Base-by-base conservation (phyloP, 1,140 invertebrate genomes). In the Drosophila parvula region DNA sequence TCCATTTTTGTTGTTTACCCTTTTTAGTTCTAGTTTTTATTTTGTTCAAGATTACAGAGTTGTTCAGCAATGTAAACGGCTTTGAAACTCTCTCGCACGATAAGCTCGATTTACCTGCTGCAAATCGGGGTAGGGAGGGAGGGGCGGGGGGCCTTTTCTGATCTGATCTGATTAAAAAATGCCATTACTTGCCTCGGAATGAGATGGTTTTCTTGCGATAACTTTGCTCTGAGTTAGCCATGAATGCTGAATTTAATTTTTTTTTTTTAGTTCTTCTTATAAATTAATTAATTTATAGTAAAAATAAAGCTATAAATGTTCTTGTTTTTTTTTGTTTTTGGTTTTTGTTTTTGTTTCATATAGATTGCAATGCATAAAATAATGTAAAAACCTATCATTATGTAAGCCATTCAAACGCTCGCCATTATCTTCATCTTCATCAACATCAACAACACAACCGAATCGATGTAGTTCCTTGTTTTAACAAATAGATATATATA, bases 261-360 rank as follows among this genome's bases (percentile, higher is more conserved):
- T 27, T 7, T 6, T 9, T 50, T 32, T 28, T 79, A 85, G 67
- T 75, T 50, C 74, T 75, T 50, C 74, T 76, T 82, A 81, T 73
- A 84, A 83, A 89, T 89, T 81, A 90, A 68, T 83, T 85, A 81
- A 85, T 79, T 89, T 81, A 81, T 90, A 79, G 65, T 90, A 78
- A 85, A 88, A 90, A 90, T 90, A 83, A 90, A 88, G 89, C 81
- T 88, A 77, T 88, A 84, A 88, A 90, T 86, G 74, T 83, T 81
- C 48, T 88, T 84, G 58, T 64, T 70, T 90, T 75, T 18, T 60
- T 69, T 51, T 64, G 1, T 1, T 1, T 22, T 22, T 22, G 36
- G 8, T 57, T 70, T 48, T 48, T 41, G 9, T 32, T 75, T 22
- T 22, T 22, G 22, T 47, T 78, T 83, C 43, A 57, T 71, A 68